A percentile compares a stretch with the other conserved stretches of the same genome.
phyloP scores from a whole-genome alignment of 2,797 vertebrate genomes.

The Lepilemur ruficaudatus region DNA sequence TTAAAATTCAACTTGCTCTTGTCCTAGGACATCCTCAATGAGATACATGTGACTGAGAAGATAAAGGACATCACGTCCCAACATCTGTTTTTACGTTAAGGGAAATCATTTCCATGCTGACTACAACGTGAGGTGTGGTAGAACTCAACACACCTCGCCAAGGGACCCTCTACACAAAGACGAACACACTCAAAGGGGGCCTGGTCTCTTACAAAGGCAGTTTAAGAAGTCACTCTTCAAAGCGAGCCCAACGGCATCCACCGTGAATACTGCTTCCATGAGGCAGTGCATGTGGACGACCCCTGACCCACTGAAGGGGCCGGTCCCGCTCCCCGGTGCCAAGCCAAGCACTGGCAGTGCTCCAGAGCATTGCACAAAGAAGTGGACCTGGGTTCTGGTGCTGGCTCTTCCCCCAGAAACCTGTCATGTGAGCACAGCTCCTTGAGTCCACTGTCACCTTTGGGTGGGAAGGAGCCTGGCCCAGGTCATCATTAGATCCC shows the following conservation, averaged over 20 bases:
- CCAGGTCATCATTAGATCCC: neutral
- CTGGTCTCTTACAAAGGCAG: neutral
- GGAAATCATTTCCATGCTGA: neutral
- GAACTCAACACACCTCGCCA: fast-evolving
- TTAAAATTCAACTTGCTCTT: neutral
- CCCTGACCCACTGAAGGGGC: neutral
- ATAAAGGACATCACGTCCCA: too few species aligned
- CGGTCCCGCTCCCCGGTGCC: too few species aligned
- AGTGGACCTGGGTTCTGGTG: neutral
- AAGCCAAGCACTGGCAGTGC: too few species aligned
- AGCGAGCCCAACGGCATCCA: neutral
- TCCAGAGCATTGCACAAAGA: neutral
- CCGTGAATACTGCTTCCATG: neutral
- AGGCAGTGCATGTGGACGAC: neutral
- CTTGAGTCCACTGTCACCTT: too few species aligned
- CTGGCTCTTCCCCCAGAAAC: neutral
- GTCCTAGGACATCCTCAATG: neutral
- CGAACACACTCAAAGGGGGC: neutral
- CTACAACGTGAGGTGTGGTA: neutral
- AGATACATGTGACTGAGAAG: neutral
- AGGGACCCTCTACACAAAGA: neutral
- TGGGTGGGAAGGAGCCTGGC: neutral
- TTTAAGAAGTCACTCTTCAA: neutral
- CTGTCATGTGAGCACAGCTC: neutral
- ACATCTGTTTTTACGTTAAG: neutral